Percentiles rank a stretch among this genome's conserved stretches.
Conservation (phyloP, 2,797 vertebrate genomes). For the Anolis apletophallus region DNA sequence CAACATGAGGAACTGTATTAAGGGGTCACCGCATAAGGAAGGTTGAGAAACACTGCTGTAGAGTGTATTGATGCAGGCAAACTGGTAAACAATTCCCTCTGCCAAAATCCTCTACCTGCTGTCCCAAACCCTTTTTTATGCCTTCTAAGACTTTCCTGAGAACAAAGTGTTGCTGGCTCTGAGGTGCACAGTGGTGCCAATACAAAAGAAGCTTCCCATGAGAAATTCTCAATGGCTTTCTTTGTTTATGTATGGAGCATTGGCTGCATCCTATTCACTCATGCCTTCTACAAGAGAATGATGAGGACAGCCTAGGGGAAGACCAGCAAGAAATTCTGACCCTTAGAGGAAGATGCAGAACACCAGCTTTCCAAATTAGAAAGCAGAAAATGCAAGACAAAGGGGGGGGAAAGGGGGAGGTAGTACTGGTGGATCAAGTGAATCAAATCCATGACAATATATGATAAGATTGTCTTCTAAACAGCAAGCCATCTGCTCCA, state of each 20-base stretch:
- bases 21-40: too few species aligned
- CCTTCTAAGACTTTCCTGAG: neutral
- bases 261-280: neutral
- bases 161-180: slow-evolving; percentile 1
- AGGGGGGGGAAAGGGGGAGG: neutral
- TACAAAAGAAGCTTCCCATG: neutral
- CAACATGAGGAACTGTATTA: too few species aligned
- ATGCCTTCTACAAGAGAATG: neutral
- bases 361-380: neutral
- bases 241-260: neutral
- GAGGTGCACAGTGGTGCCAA: neutral
- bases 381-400: neutral
- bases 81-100: neutral
- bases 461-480: neutral
- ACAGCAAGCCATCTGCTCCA: neutral
- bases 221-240: neutral
- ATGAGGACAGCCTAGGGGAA: neutral
- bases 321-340: neutral
- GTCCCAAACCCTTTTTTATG: neutral
- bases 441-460: slow-evolving; percentile 1
- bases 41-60: too few species aligned
- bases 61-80: neutral
- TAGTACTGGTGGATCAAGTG: neutral
- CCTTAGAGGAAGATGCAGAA: neutral
- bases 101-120: neutral